These are phyloP conservation scores for Neodiprion fabricii DNA, from an alignment of 1,140 invertebrate genomes.

Conservation along the genomic window DNA sequence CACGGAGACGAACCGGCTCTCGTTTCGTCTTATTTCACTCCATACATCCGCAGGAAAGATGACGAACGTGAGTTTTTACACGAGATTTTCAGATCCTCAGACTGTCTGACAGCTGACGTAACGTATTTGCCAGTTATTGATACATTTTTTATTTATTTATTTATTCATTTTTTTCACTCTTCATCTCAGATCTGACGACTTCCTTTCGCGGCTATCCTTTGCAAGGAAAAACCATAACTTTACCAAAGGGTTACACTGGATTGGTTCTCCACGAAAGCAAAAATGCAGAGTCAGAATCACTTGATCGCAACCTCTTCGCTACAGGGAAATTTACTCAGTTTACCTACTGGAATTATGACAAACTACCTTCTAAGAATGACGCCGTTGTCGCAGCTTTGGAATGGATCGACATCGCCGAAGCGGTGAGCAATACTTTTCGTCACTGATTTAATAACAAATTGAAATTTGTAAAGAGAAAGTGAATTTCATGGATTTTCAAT, in stretches of 20 bases:
- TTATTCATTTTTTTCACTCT: constrained; percentile 21
- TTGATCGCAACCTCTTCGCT: constrained; percentile 68
- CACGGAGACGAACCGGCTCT: constrained; percentile 73
- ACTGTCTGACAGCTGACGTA: constrained; percentile 10
- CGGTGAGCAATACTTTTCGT: constrained; percentile 62
- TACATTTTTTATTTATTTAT: not conserved
- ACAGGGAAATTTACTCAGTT: constrained; percentile 70
- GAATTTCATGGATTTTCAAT: not conserved
- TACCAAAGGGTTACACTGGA: constrained; percentile 73
- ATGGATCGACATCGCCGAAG: constrained; percentile 80
- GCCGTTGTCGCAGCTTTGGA: constrained; percentile 69
- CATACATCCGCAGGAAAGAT: constrained; percentile 63
- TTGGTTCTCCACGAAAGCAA: constrained; percentile 71
- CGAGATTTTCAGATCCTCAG: constrained; percentile 1
- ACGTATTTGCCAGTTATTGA: constrained; percentile 3
- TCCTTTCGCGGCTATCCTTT: constrained; percentile 74
- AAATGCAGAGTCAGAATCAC: constrained; percentile 64
- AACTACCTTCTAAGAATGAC: constrained; percentile 74
- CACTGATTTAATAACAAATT: constrained; percentile 15
- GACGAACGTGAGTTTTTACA: constrained; percentile 47
- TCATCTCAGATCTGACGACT: constrained; percentile 57
- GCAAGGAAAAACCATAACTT: constrained; percentile 66
- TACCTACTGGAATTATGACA: constrained; percentile 83
- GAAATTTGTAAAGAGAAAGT: not conserved
- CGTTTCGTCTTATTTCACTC: constrained; percentile 73